Conservation (phyloP, 2,797 vertebrate genomes). For the Acestrorhynchus altus region DNA sequence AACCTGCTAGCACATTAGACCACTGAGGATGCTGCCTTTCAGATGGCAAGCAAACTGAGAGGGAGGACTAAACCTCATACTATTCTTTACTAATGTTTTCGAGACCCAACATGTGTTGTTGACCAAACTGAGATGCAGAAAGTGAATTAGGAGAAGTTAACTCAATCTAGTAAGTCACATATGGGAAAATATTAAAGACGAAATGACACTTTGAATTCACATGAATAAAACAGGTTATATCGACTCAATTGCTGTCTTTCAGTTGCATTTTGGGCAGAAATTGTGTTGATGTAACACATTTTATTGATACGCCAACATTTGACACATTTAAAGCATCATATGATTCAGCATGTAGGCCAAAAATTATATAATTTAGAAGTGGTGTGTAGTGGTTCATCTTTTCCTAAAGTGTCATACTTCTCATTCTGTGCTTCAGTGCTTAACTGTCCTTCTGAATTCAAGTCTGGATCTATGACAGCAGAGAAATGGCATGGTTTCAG, state of each 20-base stretch:
- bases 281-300: background rate
- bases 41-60: too few species aligned
- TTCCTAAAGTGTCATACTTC: background rate
- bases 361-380: background rate
- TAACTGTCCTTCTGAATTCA: constrained; percentile 8
- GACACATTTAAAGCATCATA: background rate
- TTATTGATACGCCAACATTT: background rate
- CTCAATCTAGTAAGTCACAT: too few species aligned
- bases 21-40: too few species aligned
- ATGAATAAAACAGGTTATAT: background rate
- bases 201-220: background rate
- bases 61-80: too few species aligned
- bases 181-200: too few species aligned
- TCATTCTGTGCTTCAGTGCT: background rate
- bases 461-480: background rate
- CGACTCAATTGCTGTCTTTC: background rate
- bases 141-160: too few species aligned
- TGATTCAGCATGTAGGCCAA: background rate
- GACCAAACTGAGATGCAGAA: too few species aligned
- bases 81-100: too few species aligned
- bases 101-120: too few species aligned
- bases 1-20: too few species aligned
- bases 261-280: background rate
- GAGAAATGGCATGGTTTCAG: constrained; percentile 9
- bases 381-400: background rate